Evolutionary conservation across 2,113 vertebrate genomes (phyloP).

Genomic region (Galeopterus variegatus): DNA sequence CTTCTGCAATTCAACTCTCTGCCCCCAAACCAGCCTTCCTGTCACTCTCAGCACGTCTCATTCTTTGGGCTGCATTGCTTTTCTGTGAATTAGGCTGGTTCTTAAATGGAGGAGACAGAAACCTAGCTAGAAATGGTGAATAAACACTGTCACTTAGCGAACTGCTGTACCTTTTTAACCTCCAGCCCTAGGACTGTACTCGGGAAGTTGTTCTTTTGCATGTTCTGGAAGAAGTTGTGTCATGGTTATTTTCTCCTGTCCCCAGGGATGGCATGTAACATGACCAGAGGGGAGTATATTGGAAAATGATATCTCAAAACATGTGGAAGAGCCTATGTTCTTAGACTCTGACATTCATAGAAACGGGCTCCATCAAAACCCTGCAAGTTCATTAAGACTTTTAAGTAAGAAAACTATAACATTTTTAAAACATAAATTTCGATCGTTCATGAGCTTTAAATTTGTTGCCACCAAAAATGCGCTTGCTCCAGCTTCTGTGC

Average conservation of each 20-base stretch:
- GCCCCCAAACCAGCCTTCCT: neutral
- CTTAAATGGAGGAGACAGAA: neutral
- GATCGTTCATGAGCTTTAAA: neutral
- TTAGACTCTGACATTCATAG: fast-evolving
- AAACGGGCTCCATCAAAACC: neutral
- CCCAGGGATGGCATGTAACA: neutral
- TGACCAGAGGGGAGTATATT: neutral
- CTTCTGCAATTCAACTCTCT: neutral
- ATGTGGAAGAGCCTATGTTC: neutral
- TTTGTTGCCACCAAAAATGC: neutral
- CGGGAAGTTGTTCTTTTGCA: fast-evolving
- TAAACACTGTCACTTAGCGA: fast-evolving
- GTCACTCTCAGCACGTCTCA: fast-evolving
- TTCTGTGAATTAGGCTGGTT: neutral
- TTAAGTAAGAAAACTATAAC: neutral
- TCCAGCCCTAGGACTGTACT: neutral
- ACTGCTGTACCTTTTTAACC: too few relatives aligned
- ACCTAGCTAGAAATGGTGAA: neutral
- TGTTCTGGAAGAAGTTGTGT: neutral
- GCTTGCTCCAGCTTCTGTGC: neutral
- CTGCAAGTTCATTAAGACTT: neutral
- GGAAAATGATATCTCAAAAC: neutral
- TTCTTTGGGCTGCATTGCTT: neutral
- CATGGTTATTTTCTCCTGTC: neutral
- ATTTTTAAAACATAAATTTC: neutral